Evolutionary conservation across 2,888 invertebrate genomes (phyloP).

Genomic region (Papilio protenor): DNA sequence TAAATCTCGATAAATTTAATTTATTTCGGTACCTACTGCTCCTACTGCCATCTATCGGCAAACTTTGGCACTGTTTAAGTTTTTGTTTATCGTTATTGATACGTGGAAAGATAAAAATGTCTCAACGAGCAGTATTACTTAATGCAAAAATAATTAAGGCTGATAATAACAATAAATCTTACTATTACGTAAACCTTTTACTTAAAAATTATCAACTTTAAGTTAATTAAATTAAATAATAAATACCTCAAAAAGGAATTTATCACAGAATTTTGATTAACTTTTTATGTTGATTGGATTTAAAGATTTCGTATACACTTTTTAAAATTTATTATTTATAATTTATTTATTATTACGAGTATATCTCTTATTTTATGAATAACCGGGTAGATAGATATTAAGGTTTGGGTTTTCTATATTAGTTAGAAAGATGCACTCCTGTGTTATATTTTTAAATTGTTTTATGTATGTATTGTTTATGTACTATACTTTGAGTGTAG

Average conservation of each 20-base stretch:
- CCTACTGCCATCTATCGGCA: conserved; percentile 17
- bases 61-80: neutral
- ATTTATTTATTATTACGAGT: no score
- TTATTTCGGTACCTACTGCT: neutral
- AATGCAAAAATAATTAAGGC: neutral
- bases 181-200: neutral
- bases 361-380: neutral
- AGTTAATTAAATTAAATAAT: neutral
- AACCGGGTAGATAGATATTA: neutral
- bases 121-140: neutral
- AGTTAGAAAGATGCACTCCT: neutral
- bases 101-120: neutral
- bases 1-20: neutral
- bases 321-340: no score
- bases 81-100: neutral
- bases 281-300: neutral
- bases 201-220: neutral
- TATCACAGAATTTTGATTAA: neutral
- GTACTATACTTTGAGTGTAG: neutral
- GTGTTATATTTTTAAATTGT: neutral
- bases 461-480: neutral
- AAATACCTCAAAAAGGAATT: neutral
- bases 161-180: neutral
- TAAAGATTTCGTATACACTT: neutral
- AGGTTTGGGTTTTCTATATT: neutral